Conservation (phyloP, 2,113 vertebrate genomes). For the Octodon degus region DNA sequence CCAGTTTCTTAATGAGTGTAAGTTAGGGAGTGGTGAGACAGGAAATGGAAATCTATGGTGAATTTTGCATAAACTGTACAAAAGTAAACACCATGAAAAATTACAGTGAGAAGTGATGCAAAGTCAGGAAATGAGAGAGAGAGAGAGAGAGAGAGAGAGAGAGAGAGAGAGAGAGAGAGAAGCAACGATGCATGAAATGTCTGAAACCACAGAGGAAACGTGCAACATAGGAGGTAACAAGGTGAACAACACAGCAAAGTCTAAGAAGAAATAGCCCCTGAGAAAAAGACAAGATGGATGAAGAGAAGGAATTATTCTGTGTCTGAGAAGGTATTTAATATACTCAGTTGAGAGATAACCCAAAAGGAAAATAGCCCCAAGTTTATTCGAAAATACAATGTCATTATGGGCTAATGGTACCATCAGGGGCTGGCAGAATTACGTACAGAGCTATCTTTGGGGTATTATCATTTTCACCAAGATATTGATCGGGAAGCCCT, state of each 20-base stretch:
- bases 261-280: background rate
- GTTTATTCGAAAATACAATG: conserved; percentile 72
- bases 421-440: conserved; percentile 66
- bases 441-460: conserved; percentile 2
- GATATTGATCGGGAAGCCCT: conserved; percentile 48
- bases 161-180: conserved; percentile 29
- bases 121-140: background rate
- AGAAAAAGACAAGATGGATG: conserved; percentile 70
- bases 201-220: conserved; percentile 82
- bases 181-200: conserved; percentile 81
- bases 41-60: background rate
- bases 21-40: background rate
- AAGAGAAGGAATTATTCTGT: conserved; percentile 59
- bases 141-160: conserved; percentile 78
- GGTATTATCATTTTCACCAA: conserved; percentile 8
- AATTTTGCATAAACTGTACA: conserved; percentile 48
- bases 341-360: conserved; percentile 65
- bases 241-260: conserved; percentile 71
- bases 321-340: conserved; percentile 79
- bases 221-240: conserved; percentile 77
- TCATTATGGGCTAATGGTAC: conserved; percentile 72
- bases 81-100: conserved; percentile 55
- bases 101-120: conserved; percentile 61
- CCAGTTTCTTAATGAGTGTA: background rate
- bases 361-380: conserved; percentile 70